These are phyloP conservation scores for Amyelois transitella DNA, from an alignment of 1,140 invertebrate genomes.

Conservation along the genomic window DNA sequence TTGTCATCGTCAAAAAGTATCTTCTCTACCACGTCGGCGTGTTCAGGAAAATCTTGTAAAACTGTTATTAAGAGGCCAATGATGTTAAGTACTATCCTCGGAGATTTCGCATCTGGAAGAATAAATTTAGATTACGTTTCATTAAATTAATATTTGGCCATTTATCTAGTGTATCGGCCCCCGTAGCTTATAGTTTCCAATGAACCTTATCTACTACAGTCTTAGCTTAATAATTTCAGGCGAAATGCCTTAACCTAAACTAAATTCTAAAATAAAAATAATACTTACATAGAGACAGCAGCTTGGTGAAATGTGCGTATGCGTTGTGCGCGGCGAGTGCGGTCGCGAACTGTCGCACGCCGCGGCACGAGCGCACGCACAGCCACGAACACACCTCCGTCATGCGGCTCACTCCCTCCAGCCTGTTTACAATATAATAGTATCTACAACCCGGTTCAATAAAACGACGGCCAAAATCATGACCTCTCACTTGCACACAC, in stretches of 20 bases:
- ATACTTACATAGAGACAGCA: constrained; percentile 73
- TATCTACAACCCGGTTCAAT: too few relatives aligned
- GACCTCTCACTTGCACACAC: too few relatives aligned
- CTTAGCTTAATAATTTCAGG: too few relatives aligned
- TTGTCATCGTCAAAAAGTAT: constrained; percentile 76
- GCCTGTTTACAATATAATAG: too few relatives aligned
- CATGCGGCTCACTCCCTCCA: constrained; percentile 77
- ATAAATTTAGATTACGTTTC: too few relatives aligned
- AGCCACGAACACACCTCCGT: constrained; percentile 82
- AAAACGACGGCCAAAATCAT: too few relatives aligned
- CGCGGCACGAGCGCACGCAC: constrained; percentile 80
- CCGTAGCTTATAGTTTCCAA: too few relatives aligned
- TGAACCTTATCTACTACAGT: too few relatives aligned
- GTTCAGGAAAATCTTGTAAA: constrained; percentile 83
- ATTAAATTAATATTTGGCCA: too few relatives aligned
- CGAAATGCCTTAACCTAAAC: too few relatives aligned
- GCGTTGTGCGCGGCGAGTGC: constrained; percentile 81
- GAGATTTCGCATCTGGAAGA: constrained; percentile 76
- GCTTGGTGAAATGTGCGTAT: constrained; percentile 71
- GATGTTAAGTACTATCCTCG: constrained; percentile 79
- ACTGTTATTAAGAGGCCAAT: constrained; percentile 83
- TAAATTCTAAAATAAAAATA: too few relatives aligned
- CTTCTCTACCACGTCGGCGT: constrained; percentile 82
- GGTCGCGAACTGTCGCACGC: constrained; percentile 86
- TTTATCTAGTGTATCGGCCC: too few relatives aligned